A percentile compares a stretch with the other conserved stretches of the same genome.
phyloP scores from a whole-genome alignment of 1,140 invertebrate genomes.

The Bombus affinis region DNA sequence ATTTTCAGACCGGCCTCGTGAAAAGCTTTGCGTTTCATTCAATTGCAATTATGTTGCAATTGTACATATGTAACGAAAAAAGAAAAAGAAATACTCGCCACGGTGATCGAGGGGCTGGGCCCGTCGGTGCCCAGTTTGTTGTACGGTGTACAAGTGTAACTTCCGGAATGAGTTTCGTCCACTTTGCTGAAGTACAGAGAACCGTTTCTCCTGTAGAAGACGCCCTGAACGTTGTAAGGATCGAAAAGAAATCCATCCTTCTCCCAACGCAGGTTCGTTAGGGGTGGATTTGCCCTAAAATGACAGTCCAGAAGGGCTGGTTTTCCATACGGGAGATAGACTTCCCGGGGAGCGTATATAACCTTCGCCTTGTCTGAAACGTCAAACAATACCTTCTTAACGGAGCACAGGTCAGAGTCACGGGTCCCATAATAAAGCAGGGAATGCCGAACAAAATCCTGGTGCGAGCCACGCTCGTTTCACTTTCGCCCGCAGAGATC shows the following conservation, averaged over 20 bases:
- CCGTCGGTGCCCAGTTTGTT: constrained; percentile 94
- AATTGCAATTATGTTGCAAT: too few relatives aligned
- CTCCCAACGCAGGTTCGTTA: constrained; percentile 96
- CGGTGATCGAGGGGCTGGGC: constrained; percentile 92
- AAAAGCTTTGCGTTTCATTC: background rate
- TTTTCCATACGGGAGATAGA: constrained; percentile 94
- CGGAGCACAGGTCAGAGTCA: background rate
- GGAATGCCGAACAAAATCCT: background rate
- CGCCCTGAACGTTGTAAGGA: constrained; percentile 93
- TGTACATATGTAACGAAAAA: background rate
- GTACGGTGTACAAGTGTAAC: constrained; percentile 95
- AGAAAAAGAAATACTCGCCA: constrained; percentile 78
- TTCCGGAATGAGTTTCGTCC: constrained; percentile 89
- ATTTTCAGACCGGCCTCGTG: background rate
- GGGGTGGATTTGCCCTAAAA: constrained; percentile 95
- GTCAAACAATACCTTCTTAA: background rate
- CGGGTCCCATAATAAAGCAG: background rate
- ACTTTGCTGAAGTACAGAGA: constrained; percentile 93
- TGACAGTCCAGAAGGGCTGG: constrained; percentile 96
- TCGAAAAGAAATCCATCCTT: constrained; percentile 96
- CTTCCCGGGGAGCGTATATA: constrained; percentile 92
- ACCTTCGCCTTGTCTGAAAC: constrained; percentile 95
- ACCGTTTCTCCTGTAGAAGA: constrained; percentile 93
- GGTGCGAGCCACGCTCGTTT: background rate
- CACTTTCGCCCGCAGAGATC: constrained; percentile 9